Evolutionary conservation across 2,888 invertebrate species (phyloP), one percentile per base, ranked within the genome.

Genomic region (Ditula angustiorana): DNA sequence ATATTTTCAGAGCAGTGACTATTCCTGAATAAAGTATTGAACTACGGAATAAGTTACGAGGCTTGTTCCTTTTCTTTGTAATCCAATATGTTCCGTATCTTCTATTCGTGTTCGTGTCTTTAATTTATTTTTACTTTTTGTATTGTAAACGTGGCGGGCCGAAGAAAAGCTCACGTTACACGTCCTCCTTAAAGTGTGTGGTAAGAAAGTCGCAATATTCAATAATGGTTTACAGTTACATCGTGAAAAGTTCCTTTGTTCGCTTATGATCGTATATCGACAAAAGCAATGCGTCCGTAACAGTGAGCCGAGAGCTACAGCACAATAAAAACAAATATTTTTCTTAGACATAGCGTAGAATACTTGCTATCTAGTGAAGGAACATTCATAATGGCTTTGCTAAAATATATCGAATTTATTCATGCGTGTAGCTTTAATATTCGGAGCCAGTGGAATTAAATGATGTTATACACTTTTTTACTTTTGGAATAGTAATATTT

Each of bases 251-350:
- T 62, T 57, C 63, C 63, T 57, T 63, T 63, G 63, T 63, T 63
- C 57, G 21, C 24, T 37, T 23, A 35, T 63, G 63, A 63, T 63
- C 63, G 57, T 63, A 57, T 63, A 63, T 63, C 50, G 57, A 57
- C 30, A 35, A 55, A 60, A 57, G 50, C 50, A 33, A 56, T 41
- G 62, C 56, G 62, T n/a, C 41, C 30, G 33, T 41, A 30, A 19
- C 30, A 41, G 23, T 19, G 33, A 57, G 41, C 49, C 19, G 56
- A 52, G 28, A 49, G 61, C 61, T 35, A 47, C 55, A 30, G n/a
- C 63, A 44, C 50, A 63, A 63, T 63, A 57, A 57, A 62, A 56
- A 63, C 50, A 63, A 52, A 63, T 44, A 62, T 62, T 62, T 50
- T 50, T 41, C 50, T 41, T 41, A 63, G 49, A 62, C 55, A 56